phyloP scores from a whole-genome alignment of 2,113 vertebrate genomes.

The Oenanthe melanoleuca region DNA sequence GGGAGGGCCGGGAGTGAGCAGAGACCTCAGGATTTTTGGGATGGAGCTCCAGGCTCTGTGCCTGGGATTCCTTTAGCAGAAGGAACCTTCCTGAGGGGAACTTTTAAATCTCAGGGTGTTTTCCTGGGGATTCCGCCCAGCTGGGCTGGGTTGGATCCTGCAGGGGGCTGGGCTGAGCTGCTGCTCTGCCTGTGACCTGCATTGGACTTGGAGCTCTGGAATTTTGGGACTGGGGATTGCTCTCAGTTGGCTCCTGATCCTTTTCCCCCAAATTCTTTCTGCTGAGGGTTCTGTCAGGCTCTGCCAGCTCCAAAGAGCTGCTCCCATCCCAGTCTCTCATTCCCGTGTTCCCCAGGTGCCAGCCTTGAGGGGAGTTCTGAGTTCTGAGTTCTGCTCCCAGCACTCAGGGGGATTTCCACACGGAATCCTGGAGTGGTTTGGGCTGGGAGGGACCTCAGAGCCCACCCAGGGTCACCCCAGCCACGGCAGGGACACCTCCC shows the following conservation, averaged over 20 bases:
- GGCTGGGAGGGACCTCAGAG: not conserved
- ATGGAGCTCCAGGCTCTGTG: too few relatives aligned
- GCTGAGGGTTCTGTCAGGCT: not conserved
- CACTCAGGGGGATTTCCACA: not conserved
- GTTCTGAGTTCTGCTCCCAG: not conserved
- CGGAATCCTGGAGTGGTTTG: not conserved
- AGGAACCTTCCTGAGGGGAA: too few relatives aligned
- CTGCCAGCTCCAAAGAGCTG: not conserved
- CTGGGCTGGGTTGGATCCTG: not conserved
- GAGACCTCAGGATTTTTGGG: not conserved
- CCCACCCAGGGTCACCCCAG: not conserved
- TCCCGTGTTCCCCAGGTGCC: not conserved
- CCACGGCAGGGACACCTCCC: not conserved
- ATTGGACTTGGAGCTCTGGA: too few relatives aligned
- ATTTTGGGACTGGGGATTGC: not conserved
- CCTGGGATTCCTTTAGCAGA: too few relatives aligned
- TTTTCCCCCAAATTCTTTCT: not conserved
- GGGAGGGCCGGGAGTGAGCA: too few relatives aligned
- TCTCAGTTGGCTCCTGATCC: not conserved
- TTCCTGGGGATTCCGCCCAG: not conserved
- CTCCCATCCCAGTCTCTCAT: not conserved
- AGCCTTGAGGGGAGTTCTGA: not conserved
- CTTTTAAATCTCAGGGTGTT: not conserved
- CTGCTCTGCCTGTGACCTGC: not conserved
- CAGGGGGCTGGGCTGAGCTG: fast-evolving